Percentiles rank a stretch among this genome's conserved stretches.
Evolutionary conservation across 2,797 vertebrate genomes (phyloP).

Genomic region (Cyclopterus lumpus): DNA sequence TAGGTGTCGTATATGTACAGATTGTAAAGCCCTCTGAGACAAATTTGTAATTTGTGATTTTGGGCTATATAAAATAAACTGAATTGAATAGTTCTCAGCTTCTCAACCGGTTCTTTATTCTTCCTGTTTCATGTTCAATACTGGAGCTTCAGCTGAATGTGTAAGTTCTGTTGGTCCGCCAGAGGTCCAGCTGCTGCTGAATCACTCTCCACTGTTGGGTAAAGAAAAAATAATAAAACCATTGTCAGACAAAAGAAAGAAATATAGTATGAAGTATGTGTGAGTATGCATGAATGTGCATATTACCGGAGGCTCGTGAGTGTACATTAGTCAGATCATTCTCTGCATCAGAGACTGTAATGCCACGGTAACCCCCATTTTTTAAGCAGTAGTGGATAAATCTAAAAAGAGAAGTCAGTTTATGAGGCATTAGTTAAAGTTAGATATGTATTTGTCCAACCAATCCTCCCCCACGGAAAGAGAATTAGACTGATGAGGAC

Average conservation of each 20-base stretch:
- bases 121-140: conserved; percentile 5
- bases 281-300: background rate
- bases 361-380: conserved; percentile 59
- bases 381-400: conserved; percentile 74
- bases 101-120: conserved; percentile 24
- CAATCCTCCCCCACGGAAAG: background rate
- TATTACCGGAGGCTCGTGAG: conserved; percentile 10
- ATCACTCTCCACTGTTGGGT: conserved; percentile 19
- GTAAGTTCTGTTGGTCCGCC: background rate
- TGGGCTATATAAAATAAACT: no score
- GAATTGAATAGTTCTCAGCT: background rate
- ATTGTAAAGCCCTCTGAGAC: no score
- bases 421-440: background rate
- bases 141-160: background rate
- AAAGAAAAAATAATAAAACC: background rate
- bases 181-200: conserved; percentile 8
- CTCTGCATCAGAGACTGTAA: conserved; percentile 37
- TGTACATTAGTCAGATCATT: background rate
- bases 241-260: background rate
- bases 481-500: background rate
- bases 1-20: no score
- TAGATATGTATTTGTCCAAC: background rate
- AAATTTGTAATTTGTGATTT: no score
- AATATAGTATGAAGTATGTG: background rate
- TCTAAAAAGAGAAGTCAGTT: conserved; percentile 42